Evolutionary conservation across 2,888 invertebrate species (phyloP), one percentile per base, ranked within the genome.

Genomic region (Chrysina gloriosa): DNA sequence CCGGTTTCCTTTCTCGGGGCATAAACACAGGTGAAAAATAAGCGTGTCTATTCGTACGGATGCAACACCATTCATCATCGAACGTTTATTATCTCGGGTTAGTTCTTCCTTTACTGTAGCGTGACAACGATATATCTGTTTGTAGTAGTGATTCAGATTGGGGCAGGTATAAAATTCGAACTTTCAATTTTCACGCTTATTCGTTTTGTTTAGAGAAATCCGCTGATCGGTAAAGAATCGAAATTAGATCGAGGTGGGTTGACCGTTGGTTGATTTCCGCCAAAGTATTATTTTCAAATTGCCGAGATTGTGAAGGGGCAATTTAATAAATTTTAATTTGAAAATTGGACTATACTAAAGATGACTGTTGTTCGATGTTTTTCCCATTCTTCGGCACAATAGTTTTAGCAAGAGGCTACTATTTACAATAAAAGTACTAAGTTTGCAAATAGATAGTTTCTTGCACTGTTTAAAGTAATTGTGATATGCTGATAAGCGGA

Each of bases 151-250:
- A 56, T 21, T 56, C 56, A 56, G 36, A 34, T 36, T 14, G 29
- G 42, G 58, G 58, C 58, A 61, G 58, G 58, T 61, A 61, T 61
- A 61, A 61, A 61, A 42, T 61, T 42, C 25, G 42, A 42, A 61
- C 58, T 61, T 61, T 61, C 58, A 29, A 61, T 61, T 61, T 61
- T 61, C 58, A 61, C 58, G 58, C 42, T 29, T 61, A 61, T 61
- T 61, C 58, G 58, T 61, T 61, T 29, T 61, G 58, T 61, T 61
- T 61, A 61, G 42, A 61, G 58, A 61, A 61, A 61, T 58, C 58
- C 14, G 23, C 14, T 19, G 23, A 25, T 31, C 11, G 9, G 58
- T 61, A 39, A 36, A 23, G 58, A 61, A 42, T 61, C 42, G 58
- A 27, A 61, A 42, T 61, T 61, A 61, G 42, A 61, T 61, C 27